These are phyloP conservation scores for Morpho deidamia DNA, from an alignment of 2,888 invertebrate species.

Conservation along the genomic window DNA sequence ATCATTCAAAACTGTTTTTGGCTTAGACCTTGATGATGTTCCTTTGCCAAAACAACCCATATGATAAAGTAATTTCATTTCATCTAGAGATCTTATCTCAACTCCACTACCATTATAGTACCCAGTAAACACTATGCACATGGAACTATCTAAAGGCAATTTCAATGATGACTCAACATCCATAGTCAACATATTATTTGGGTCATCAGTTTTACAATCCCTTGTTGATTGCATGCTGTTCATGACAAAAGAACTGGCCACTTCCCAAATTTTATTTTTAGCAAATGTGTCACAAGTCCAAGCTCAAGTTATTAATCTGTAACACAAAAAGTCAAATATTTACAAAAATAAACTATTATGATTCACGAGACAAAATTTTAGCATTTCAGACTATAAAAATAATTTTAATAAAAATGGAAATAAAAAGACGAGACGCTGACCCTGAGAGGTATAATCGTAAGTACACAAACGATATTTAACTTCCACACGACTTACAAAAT, in stretches of 20 bases:
- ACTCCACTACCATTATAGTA: slow-evolving; percentile 83
- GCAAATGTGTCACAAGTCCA: slow-evolving; percentile 43
- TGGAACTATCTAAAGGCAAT: slow-evolving; percentile 64
- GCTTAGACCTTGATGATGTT: slow-evolving; percentile 79
- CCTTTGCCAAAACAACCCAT: slow-evolving; percentile 90
- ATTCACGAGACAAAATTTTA: slow-evolving; percentile 33
- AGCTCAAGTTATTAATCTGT: slow-evolving; percentile 47
- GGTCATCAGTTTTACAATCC: slow-evolving; percentile 68
- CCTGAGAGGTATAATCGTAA: slow-evolving; percentile 41
- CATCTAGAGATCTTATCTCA: slow-evolving; percentile 77
- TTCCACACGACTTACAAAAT: too few relatives aligned
- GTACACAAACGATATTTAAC: slow-evolving; percentile 23
- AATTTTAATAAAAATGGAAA: slow-evolving; percentile 24
- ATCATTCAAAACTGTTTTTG: slow-evolving; percentile 53
- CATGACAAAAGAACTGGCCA: slow-evolving; percentile 64
- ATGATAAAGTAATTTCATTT: slow-evolving; percentile 80
- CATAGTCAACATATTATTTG: slow-evolving; percentile 54
- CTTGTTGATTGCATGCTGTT: slow-evolving; percentile 54
- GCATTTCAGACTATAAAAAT: slow-evolving; percentile 20
- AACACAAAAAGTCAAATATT: slow-evolving; percentile 38
- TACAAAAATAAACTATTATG: slow-evolving; percentile 34
- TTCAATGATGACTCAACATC: slow-evolving; percentile 57
- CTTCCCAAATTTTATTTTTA: slow-evolving; percentile 60
- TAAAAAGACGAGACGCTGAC: slow-evolving; percentile 23
- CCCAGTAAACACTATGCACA: slow-evolving; percentile 75